Conservation (phyloP, 2,888 invertebrate species). For the Ennomos quercinarius region DNA sequence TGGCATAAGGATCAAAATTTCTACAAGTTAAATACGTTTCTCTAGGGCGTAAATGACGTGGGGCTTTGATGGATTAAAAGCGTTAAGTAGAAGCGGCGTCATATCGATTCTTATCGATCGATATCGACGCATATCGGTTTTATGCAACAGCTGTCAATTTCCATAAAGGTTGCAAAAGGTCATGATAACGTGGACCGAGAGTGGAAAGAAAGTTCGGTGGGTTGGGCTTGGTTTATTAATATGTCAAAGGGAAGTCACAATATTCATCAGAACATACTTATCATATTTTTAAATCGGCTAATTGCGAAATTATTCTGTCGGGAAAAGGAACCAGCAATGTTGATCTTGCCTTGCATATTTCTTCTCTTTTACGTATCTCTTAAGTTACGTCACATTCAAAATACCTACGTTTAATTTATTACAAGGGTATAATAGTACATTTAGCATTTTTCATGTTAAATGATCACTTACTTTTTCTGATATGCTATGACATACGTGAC, state of each 20-base stretch:
- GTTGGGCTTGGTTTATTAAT: constrained; percentile 32
- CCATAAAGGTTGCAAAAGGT: constrained; percentile 36
- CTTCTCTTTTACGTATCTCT: too few species aligned
- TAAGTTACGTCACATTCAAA: too few species aligned
- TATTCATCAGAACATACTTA: neutral
- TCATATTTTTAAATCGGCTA: neutral
- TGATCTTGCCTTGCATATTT: too few species aligned
- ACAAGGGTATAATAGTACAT: too few species aligned
- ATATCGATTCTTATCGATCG: constrained; percentile 49
- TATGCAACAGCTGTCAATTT: constrained; percentile 38
- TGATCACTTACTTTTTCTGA: too few species aligned
- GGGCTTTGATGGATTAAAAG: constrained; percentile 55
- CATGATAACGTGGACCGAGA: constrained; percentile 29
- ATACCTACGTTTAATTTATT: too few species aligned
- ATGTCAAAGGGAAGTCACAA: constrained; percentile 6
- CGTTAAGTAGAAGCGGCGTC: constrained; percentile 48
- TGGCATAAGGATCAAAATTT: constrained; percentile 16
- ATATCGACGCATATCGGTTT: constrained; percentile 45
- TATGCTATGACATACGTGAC: neutral
- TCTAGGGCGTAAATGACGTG: constrained; percentile 48
- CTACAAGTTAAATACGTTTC: constrained; percentile 5
- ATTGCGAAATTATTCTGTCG: too few species aligned
- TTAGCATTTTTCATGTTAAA: too few species aligned
- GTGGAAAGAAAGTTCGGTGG: constrained; percentile 38
- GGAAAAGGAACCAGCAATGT: too few species aligned